Base-by-base conservation (phyloP, 2,888 invertebrate species). In the Pseudococcus jackbeardsleyi region DNA sequence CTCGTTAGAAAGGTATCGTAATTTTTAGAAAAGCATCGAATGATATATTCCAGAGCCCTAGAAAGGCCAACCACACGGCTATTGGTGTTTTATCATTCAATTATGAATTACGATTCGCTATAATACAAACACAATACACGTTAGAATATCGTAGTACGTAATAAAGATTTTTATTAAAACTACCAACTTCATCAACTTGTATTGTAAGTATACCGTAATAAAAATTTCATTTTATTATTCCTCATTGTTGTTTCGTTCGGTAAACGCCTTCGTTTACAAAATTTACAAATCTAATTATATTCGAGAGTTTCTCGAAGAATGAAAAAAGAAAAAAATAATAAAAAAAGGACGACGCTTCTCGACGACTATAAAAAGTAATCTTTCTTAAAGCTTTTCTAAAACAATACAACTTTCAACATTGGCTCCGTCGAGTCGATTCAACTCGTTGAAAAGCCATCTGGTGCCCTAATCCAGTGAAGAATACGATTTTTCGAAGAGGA, bases 271-370 rank as follows among this genome's bases (percentile, higher is more conserved):
- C n/a, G 72, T 46, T 82, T 46, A 82, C 46, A 22, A 82, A 82
- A 46, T 46, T 82, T 42, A 22, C n/a, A 46, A 82, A 82, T 82
- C 46, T 82, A 82, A 82, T 82, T 82, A 82, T 19, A 1, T 64
- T 64, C 42, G 42, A 42, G 42, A 42, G 79, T 79, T 79, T 46
- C 11, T 12, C n/a, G 7, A 59, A n/a, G 12, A n/a, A 6, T 72
- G 42, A 39, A 79, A 46, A 79, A 79, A 39, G 11, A 77, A 77
- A 77, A 42, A 39, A 77, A n/a, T 39, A 8, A n/a, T n/a, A n/a
- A n/a, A n/a, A 77, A 68, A 68, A 26, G n/a, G 15, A 42, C 42
- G 50, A 50, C 3, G 50, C 11, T 12, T 15, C n/a, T 54, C 54
- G 54, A 54, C 12, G 50, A 50, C 59, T 5, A 59, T 64, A 64